These are phyloP conservation scores for Vanessa tameamea DNA, from an alignment of 1,140 invertebrate species.

Conservation along the genomic window DNA sequence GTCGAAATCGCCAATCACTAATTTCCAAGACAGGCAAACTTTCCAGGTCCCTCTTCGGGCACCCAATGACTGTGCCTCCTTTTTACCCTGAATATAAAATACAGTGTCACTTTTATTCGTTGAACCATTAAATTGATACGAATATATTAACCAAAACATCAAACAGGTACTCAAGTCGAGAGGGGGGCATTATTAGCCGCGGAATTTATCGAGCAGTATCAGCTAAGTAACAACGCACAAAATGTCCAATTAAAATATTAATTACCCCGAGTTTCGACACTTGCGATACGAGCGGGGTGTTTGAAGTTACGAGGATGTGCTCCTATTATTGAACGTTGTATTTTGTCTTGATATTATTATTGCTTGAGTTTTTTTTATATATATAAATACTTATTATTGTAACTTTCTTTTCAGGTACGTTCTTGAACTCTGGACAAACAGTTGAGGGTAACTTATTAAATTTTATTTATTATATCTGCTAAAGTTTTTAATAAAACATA, in stretches of 20 bases:
- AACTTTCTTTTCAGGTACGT: neutral
- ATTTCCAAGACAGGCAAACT: too few relatives aligned
- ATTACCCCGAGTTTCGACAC: conserved; percentile 54
- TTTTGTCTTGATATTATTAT: neutral
- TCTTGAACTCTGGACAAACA: too few relatives aligned
- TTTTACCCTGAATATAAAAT: too few relatives aligned
- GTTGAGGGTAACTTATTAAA: too few relatives aligned
- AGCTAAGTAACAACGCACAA: conserved; percentile 60
- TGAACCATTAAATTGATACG: neutral
- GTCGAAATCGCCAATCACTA: too few relatives aligned
- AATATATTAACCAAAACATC: conserved; percentile 9
- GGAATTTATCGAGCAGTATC: conserved; percentile 70
- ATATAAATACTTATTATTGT: too few relatives aligned
- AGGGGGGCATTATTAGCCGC: conserved; percentile 41
- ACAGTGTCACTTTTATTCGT: neutral
- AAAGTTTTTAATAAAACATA: too few relatives aligned
- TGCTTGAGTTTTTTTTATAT: neutral
- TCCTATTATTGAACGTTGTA: neutral
- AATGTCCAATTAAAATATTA: conserved; percentile 76
- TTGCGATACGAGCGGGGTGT: neutral
- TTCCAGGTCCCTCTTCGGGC: too few relatives aligned
- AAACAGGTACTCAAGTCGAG: conserved; percentile 9
- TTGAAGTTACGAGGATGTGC: neutral
- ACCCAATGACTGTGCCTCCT: too few relatives aligned
- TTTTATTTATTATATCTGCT: too few relatives aligned